Percentiles rank a stretch among this genome's conserved stretches.
These are phyloP conservation scores for Drosophila lini DNA, from an alignment of 1,140 invertebrate genomes.

Conservation along the genomic window DNA sequence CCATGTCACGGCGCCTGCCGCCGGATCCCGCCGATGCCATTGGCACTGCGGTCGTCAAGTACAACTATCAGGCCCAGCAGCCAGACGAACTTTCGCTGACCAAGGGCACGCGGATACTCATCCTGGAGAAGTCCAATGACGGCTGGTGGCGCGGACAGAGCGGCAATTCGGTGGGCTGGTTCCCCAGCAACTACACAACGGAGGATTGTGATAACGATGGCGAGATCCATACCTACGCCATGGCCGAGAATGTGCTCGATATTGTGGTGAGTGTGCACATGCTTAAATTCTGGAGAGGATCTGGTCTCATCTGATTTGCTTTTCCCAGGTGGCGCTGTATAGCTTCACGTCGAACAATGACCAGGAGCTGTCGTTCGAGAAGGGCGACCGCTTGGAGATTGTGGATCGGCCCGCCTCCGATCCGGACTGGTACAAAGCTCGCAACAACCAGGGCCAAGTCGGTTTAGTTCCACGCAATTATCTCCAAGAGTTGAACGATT, in stretches of 20 bases:
- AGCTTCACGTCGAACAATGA: constrained; percentile 97
- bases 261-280: constrained; percentile 90
- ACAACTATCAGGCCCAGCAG: constrained; percentile 99
- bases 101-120: constrained; percentile 95
- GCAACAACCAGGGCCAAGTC: constrained; percentile 95
- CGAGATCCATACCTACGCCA: constrained; percentile 94
- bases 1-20: constrained; percentile 89
- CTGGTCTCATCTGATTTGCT: no score
- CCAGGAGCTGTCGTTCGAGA: constrained; percentile 98
- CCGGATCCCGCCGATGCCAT: constrained; percentile 95
- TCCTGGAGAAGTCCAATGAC: constrained; percentile 99
- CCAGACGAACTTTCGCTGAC: constrained; percentile 97
- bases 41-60: constrained; percentile 97
- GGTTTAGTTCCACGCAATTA: constrained; percentile 99
- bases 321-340: constrained; percentile 91
- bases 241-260: constrained; percentile 96
- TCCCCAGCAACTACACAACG: constrained; percentile 98
- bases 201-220: constrained; percentile 95
- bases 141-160: constrained; percentile 99
- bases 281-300: background rate
- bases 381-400: constrained; percentile 97
- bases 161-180: constrained; percentile 94
- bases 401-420: constrained; percentile 97
- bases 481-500: constrained; percentile 95
- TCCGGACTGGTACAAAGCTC: constrained; percentile 99